Base-by-base conservation (phyloP, 2,888 invertebrate genomes). In the Clistopyga incitator region DNA sequence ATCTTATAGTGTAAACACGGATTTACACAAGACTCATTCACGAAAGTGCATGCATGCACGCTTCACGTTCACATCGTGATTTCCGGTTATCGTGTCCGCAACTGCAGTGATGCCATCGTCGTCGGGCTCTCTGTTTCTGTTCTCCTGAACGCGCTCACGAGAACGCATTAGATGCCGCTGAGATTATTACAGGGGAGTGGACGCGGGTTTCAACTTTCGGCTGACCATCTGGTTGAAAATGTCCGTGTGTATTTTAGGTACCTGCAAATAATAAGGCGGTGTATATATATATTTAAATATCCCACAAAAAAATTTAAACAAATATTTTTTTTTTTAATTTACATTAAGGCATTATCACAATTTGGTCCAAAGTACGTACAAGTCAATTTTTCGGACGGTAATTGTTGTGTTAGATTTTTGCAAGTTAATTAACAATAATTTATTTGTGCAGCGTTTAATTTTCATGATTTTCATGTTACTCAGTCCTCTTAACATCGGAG, bases 31-130 rank as follows among this genome's bases (percentile, higher is more conserved):
- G 34, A 64, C 64, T 64, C 64, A 64, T 64, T 64, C 64, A 64
- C 64, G 42, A 42, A 64, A 64, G 64, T 64, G 64, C 64, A 64
- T 38, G 64, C 64, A 38, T 64, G 64, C 64, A 38, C 64, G 64
- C 38, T 64, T 64, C 42, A 38, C 25, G 64, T 64, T 64, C 64
- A 64, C 64, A 64, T 42, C 38, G 64, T 64, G 38, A 64, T 64
- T 64, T 64, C 64, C 64, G 64, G 64, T 64, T 64, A 64, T 64
- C 64, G 64, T 64, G 64, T 64, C 64, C 64, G 38, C 64, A 18
- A 18, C 64, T 34, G 64, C 64, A 64, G 20, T 29, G 59, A 38
- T 38, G 38, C 38, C 38, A 38, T 38, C 38, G 38, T 38, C 38
- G 38, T 38, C 38, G 38, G 56, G 56, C 25, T n/a, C 25, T 56